Percentiles rank a stretch among this genome's conserved stretches.
Evolutionary conservation across 1,140 invertebrate species (phyloP).

Genomic region (Capitella teleta): DNA sequence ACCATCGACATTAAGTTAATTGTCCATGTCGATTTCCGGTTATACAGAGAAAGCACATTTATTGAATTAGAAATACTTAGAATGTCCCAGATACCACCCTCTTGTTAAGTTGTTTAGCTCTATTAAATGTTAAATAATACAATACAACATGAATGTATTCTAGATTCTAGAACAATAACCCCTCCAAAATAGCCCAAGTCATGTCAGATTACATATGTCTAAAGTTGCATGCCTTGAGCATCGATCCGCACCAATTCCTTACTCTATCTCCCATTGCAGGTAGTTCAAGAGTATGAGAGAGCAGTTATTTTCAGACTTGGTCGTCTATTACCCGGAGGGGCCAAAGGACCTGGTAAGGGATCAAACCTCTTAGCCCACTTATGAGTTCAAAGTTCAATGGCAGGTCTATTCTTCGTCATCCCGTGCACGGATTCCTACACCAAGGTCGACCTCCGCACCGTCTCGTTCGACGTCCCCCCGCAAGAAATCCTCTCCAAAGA

Average conservation of each 20-base stretch:
- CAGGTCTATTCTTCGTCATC: constrained; percentile 65
- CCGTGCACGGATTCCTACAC: constrained; percentile 84
- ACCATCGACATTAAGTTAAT: too few relatives aligned
- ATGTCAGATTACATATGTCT: not conserved
- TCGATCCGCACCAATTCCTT: too few relatives aligned
- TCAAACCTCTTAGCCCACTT: too few relatives aligned
- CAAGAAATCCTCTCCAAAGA: constrained; percentile 88
- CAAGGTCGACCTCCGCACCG: constrained; percentile 68
- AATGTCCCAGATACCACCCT: too few relatives aligned
- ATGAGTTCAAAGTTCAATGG: too few relatives aligned
- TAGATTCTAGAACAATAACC: not conserved
- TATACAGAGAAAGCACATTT: too few relatives aligned
- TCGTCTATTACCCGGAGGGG: constrained; percentile 58
- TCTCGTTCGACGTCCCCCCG: constrained; percentile 87
- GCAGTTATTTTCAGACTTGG: constrained; percentile 48
- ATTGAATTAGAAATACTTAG: too few relatives aligned
- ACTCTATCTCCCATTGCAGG: constrained; percentile 32
- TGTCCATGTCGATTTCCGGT: too few relatives aligned
- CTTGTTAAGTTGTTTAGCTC: too few relatives aligned
- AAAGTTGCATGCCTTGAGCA: too few relatives aligned
- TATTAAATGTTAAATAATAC: too few relatives aligned
- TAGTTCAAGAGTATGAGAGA: constrained; percentile 37
- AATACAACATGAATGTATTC: too few relatives aligned
- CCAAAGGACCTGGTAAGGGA: constrained; percentile 65
- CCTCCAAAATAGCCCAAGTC: not conserved